These are phyloP conservation scores for Craseonycteris thonglongyai DNA, from an alignment of 2,113 vertebrate species.

Conservation along the genomic window DNA sequence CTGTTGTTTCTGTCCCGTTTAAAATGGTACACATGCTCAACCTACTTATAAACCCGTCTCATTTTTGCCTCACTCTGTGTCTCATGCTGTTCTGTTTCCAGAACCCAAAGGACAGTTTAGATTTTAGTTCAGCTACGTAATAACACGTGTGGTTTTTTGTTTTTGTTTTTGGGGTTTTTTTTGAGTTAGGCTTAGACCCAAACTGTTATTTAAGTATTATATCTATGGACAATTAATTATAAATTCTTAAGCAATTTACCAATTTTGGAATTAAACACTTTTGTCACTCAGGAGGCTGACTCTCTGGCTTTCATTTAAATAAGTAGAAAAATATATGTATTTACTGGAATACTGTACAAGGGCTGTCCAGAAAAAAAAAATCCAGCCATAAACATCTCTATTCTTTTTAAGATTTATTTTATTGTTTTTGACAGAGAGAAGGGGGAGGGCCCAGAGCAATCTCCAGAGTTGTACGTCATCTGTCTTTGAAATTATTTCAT, in stretches of 20 bases:
- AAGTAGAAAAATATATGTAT: background rate
- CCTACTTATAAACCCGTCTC: background rate
- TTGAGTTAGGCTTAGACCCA: background rate
- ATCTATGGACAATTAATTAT: slow-evolving; percentile 1
- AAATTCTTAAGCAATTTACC: slow-evolving; percentile 42
- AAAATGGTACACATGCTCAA: too few species aligned
- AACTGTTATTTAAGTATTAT: slow-evolving; percentile 25
- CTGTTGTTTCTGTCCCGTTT: too few species aligned
- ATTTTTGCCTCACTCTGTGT: background rate
- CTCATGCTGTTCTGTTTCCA: background rate
- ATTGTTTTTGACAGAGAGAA: too few species aligned
- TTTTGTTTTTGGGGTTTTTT: too few species aligned
- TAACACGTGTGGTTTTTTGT: too few species aligned
- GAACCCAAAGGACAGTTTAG: background rate
- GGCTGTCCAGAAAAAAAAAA: too few species aligned
- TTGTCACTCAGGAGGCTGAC: background rate
- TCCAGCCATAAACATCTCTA: too few species aligned
- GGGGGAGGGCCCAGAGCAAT: too few species aligned
- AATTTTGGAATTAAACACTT: slow-evolving; percentile 40
- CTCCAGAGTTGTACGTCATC: too few species aligned
- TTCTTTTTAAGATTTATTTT: too few species aligned
- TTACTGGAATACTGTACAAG: background rate
- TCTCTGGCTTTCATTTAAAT: background rate
- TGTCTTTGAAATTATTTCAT: too few species aligned
- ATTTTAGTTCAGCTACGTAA: slow-evolving; percentile 3